These are phyloP conservation scores for Steatocranus sp. DNA, from an alignment of 2,797 vertebrate species.

Conservation along the genomic window DNA sequence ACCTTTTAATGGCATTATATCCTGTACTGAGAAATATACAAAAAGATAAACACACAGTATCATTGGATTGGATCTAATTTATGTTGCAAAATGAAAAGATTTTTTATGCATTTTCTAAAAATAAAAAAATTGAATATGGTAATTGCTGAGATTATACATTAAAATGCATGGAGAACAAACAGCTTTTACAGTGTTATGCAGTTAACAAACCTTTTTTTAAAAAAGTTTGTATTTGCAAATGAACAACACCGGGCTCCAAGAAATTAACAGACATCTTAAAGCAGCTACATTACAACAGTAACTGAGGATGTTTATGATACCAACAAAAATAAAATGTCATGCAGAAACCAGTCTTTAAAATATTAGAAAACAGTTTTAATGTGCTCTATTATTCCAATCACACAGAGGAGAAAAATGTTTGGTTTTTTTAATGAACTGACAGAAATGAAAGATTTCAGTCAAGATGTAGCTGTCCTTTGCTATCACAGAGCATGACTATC, in stretches of 20 bases:
- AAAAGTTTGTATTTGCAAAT: neutral
- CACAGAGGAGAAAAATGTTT: too few species aligned
- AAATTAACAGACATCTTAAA: neutral
- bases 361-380: neutral
- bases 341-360: neutral
- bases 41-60: neutral
- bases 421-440: neutral
- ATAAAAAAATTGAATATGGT: neutral
- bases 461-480: neutral
- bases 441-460: neutral
- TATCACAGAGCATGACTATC: neutral
- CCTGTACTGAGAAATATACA: neutral
- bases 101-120: neutral
- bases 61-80: neutral
- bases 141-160: neutral
- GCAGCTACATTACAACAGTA: neutral
- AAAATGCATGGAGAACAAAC: neutral
- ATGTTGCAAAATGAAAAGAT: neutral
- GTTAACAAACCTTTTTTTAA: fast-evolving
- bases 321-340: neutral
- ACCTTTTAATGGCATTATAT: neutral
- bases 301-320: neutral
- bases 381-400: neutral
- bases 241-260: neutral
- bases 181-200: neutral